phyloP scores from a whole-genome alignment of 2,113 vertebrate species.

The Ictalurus punctatus region DNA sequence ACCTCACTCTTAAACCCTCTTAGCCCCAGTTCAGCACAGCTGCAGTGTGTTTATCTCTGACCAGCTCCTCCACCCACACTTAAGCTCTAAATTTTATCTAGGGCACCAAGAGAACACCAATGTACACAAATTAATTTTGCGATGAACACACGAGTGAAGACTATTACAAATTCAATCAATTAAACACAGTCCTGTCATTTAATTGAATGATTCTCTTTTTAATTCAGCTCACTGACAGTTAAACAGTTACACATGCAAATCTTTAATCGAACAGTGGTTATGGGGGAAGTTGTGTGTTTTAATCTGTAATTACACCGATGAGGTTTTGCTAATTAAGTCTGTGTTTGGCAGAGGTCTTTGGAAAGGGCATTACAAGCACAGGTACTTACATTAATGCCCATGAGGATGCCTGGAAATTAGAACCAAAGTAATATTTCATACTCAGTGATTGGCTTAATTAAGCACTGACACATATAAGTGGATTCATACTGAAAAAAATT shows the following conservation, averaged over 20 bases:
- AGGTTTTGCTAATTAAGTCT: slow-evolving; percentile 42
- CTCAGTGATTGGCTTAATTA: not conserved
- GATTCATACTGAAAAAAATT: not conserved
- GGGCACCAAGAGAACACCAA: not conserved
- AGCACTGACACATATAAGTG: not conserved
- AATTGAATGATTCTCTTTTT: not conserved
- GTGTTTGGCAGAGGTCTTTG: slow-evolving; percentile 15
- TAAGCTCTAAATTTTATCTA: not conserved
- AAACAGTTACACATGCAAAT: slow-evolving; percentile 45
- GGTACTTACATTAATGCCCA: slow-evolving; percentile 22
- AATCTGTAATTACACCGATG: slow-evolving; percentile 46
- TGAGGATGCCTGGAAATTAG: slow-evolving; percentile 5
- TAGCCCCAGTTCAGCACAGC: not conserved
- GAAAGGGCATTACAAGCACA: not conserved
- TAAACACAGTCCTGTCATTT: not conserved
- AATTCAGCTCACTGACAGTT: slow-evolving; percentile 5
- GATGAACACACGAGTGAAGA: not conserved
- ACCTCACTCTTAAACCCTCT: not conserved
- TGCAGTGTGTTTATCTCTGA: not conserved
- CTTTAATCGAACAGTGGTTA: slow-evolving; percentile 32
- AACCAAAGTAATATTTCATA: slow-evolving; percentile 16
- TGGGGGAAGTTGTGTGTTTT: slow-evolving; percentile 37
- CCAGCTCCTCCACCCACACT: not conserved
- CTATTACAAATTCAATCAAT: not conserved
- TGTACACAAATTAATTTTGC: not conserved